Percentiles rank a stretch among this genome's conserved stretches.
phyloP scores from a whole-genome alignment of 2,888 invertebrate genomes.

The Lochmaea capreae region DNA sequence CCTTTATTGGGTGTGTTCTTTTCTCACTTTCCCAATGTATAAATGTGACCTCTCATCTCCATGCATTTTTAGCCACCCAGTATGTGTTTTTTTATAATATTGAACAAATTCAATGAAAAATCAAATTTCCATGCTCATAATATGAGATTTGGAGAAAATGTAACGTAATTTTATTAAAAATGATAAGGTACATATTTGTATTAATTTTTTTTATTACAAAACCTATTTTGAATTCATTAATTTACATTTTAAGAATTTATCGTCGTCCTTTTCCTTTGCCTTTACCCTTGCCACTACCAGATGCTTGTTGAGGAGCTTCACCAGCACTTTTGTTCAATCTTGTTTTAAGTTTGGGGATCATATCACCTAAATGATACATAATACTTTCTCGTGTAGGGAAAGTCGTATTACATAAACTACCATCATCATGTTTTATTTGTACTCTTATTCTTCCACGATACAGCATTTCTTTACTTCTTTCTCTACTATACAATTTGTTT shows the following conservation, averaged over 20 bases:
- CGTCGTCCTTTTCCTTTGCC: slow-evolving; percentile 57
- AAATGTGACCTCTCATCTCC: background rate
- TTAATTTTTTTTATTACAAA: background rate
- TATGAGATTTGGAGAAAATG: too few species aligned
- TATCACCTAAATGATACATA: slow-evolving; percentile 81
- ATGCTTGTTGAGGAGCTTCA: slow-evolving; percentile 56
- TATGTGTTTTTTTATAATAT: too few species aligned
- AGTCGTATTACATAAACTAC: slow-evolving; percentile 76
- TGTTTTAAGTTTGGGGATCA: slow-evolving; percentile 91
- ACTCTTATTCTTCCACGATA: slow-evolving; percentile 91
- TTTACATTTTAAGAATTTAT: slow-evolving; percentile 39
- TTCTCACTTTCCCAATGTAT: too few species aligned
- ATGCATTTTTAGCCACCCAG: background rate
- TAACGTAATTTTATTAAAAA: background rate
- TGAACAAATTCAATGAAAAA: too few species aligned
- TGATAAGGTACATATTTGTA: background rate
- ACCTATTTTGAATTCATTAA: background rate
- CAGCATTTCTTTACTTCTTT: slow-evolving; percentile 88
- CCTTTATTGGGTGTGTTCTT: too few species aligned
- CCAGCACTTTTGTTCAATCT: slow-evolving; percentile 71
- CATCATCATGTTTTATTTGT: slow-evolving; percentile 92
- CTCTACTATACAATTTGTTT: slow-evolving; percentile 91
- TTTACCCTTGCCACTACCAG: slow-evolving; percentile 61
- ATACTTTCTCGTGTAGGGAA: slow-evolving; percentile 83
- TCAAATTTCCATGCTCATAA: too few species aligned